A percentile compares a stretch with the other conserved stretches of the same genome.
These are phyloP conservation scores for Rotaria magnacalcarata DNA, from an alignment of 2,888 invertebrate species.

Conservation along the genomic window DNA sequence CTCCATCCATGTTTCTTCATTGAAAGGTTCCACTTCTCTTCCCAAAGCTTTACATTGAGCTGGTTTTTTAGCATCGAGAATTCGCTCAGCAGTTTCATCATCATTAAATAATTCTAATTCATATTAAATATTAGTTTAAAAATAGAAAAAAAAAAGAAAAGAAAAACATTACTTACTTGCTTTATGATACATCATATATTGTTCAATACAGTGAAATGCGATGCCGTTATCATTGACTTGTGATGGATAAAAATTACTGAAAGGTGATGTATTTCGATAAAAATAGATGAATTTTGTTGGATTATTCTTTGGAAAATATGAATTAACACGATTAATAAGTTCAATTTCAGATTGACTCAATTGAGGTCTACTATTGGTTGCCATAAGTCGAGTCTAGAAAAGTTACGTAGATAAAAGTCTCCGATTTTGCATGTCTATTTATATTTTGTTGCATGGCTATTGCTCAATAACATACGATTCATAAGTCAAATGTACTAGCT, in stretches of 20 bases:
- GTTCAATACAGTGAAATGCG: not conserved
- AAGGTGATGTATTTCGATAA: not conserved
- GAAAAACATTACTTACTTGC: not conserved
- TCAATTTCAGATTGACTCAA: too few species aligned
- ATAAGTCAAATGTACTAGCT: too few species aligned
- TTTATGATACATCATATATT: slow-evolving; percentile 14
- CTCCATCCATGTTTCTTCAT: not conserved
- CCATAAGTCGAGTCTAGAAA: too few species aligned
- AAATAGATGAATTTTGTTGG: too few species aligned
- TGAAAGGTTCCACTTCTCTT: not conserved
- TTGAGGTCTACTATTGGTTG: too few species aligned
- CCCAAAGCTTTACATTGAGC: not conserved
- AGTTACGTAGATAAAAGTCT: too few species aligned
- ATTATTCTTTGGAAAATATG: too few species aligned
- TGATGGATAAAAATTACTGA: not conserved
- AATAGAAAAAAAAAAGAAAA: not conserved
- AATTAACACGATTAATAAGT: too few species aligned
- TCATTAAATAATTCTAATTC: not conserved
- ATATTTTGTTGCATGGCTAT: too few species aligned
- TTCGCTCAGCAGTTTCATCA: not conserved
- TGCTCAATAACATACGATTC: too few species aligned
- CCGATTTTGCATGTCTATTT: too few species aligned
- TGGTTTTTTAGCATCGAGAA: not conserved
- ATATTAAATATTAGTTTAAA: not conserved
- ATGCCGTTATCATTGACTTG: not conserved